Base-by-base conservation (phyloP, 2,113 vertebrate species). In the Clupea harengus region DNA sequence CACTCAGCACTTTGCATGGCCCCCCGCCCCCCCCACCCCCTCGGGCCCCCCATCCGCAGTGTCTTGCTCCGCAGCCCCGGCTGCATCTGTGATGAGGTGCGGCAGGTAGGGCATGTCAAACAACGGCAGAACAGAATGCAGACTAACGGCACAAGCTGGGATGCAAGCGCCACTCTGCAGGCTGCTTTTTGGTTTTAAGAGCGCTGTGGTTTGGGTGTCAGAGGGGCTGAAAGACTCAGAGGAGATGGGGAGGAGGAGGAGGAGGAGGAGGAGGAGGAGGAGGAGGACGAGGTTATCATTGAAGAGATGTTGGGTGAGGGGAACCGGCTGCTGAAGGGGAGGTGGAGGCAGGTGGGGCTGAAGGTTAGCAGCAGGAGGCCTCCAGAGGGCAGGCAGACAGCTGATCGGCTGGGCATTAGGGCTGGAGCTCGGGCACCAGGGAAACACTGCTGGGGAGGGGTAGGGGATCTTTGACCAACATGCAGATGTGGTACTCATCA, bases 1-100 rank as follows among this genome's bases (percentile, higher is more conserved):
- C 86, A 87, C 85, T 88, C 88, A 57, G 86, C 81, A 45, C 87
- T 87, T 50, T n/a, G 49, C 13, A 52, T 54, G 46, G 82, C 85
- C 50, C 83, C 22, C 32, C 82, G 47, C 83, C 88, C 88, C 64
- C 10, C 9, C 64, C 9, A 1, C n/a, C 25, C 25, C 5, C 7
- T 9, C 25, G 6, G 2, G 9, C 64, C 64, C 5, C 11, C 64
- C 64, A 28, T 28, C 64, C 10, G 22, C 60, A 10, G 64, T 25
- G 10, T 15, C 28, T 72, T 2, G 9, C 32, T 13, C n/a, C 25
- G 28, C 64, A 32, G 64, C 6, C 25, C n/a, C 9, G 20, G 10
- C 7, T 28, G 25, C 64, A 32, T 72, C 25, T 13, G 64, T 25
- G 64, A 72, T 72, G 28, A 72, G 64, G 57, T n/a, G 22, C 22